Conservation (phyloP, 1,140 invertebrate genomes). For the Calliphora vicina region DNA sequence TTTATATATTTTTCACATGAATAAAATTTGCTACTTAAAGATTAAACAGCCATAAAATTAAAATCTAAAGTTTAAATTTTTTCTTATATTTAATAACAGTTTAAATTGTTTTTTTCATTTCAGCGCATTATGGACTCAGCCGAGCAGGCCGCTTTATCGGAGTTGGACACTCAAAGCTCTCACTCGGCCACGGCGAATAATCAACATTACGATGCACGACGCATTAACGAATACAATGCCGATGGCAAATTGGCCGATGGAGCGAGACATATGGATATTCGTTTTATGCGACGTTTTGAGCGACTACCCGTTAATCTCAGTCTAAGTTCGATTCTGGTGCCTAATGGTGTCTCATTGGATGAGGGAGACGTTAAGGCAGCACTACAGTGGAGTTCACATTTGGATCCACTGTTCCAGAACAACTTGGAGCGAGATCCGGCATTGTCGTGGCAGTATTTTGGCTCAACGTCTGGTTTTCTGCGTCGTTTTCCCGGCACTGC, state of each 20-base stretch:
- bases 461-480: conserved; percentile 89
- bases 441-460: conserved; percentile 96
- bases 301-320: conserved; percentile 85
- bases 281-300: conserved; percentile 80
- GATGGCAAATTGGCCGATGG: conserved; percentile 74
- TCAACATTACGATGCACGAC: conserved; percentile 76
- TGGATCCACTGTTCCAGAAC: conserved; percentile 89
- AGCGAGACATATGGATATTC: conserved; percentile 73
- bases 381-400: conserved; percentile 89
- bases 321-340: conserved; percentile 88
- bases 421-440: conserved; percentile 92
- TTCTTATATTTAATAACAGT: not conserved
- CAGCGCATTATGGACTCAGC: conserved; percentile 88
- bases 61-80: not conserved
- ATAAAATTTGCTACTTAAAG: not conserved
- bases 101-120: conserved; percentile 30
- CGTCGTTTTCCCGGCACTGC: conserved; percentile 89
- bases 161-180: conserved; percentile 62
- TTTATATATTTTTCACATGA: not conserved
- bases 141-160: conserved; percentile 82
- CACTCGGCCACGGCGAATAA: conserved; percentile 59
- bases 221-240: conserved; percentile 74
- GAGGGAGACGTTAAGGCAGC: conserved; percentile 83
- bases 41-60: not conserved
- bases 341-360: conserved; percentile 78